Base-by-base conservation (phyloP, 2,797 vertebrate genomes). In the Ctenopoma multispine region DNA sequence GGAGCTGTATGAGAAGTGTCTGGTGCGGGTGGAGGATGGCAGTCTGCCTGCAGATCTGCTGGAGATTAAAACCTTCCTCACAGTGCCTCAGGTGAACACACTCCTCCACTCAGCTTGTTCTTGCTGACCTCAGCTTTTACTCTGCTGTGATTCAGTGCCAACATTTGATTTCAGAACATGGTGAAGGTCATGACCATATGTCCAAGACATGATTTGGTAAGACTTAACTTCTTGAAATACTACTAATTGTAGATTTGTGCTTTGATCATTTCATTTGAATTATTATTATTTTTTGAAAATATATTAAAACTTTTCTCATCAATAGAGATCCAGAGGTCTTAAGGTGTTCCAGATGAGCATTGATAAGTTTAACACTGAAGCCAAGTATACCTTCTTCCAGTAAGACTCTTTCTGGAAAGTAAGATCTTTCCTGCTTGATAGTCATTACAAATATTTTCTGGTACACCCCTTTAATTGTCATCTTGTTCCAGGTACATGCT, bases 311-410 rank as follows among this genome's bases (percentile, higher is more conserved):
- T 56, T 17, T 61, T 18, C 11, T 27, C 59, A 5, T 69, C 23
- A 17, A 60, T 91, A 99, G 98, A 96, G 97, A 89, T 96, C 94
- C 85, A 97, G 95, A 90, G 95, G 95, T 66, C 94, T 99, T 72
- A 93, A 91, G 64, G 84, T 97, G 82, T 95, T 99, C 80, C 97
- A 99, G 83, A 87, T 97, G 48, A 96, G 95, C 76, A 96, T 99
- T 62, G 92, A 98, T 87, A 99, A 98, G 83, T 96, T 97, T 89
- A 91, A 94, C 64, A 87, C 88, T 13, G 95, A 96, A 82, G 97
- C 97, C 91, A 99, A 98, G 91, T 95, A 97, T 21, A 96, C 92
- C 3, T 96, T 98, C 78, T 97, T 98, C 92, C 96, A 94, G 97
- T 97, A 90, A 88, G 93, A 34, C 38, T 13, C n/a, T n/a, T n/a